Percentiles rank a stretch among this genome's conserved stretches.
phyloP scores from a whole-genome alignment of 2,888 invertebrate species.

The Dioctria rufipes region DNA sequence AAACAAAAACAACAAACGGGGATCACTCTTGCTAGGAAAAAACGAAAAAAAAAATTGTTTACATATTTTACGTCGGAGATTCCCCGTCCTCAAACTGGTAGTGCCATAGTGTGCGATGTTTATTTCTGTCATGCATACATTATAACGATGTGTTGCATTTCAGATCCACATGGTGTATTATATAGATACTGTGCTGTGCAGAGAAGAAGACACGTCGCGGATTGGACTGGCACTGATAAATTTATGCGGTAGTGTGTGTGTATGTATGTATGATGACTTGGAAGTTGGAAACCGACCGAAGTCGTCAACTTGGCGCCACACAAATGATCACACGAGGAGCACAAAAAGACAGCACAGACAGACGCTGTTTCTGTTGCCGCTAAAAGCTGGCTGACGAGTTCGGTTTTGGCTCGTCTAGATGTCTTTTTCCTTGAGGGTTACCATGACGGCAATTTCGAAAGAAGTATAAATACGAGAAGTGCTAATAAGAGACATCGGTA shows the following conservation, averaged over 20 bases:
- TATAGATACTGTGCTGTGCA: background rate
- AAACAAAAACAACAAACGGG: conserved; percentile 22
- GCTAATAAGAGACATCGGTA: conserved; percentile 52
- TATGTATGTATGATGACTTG: too few species aligned
- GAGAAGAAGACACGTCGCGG: background rate
- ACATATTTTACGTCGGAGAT: conserved; percentile 58
- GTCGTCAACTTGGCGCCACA: conserved; percentile 59
- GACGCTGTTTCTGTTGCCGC: conserved; percentile 26
- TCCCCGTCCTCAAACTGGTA: conserved; percentile 52
- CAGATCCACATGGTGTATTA: too few species aligned
- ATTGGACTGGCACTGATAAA: background rate
- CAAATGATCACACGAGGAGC: conserved; percentile 54
- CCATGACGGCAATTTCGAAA: conserved; percentile 49
- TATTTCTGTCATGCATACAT: conserved; percentile 42
- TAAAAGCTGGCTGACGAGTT: conserved; percentile 24
- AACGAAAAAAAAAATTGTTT: conserved; percentile 50
- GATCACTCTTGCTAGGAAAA: background rate
- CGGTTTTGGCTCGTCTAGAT: background rate
- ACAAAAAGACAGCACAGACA: conserved; percentile 38
- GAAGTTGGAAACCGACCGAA: conserved; percentile 46
- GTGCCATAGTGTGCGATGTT: conserved; percentile 8
- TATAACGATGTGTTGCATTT: conserved; percentile 33
- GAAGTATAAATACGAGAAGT: conserved; percentile 30
- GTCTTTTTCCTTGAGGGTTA: conserved; percentile 50
- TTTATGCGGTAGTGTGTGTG: background rate